Percentiles rank a stretch among this genome's conserved stretches.
Evolutionary conservation across 2,797 vertebrate species (phyloP).

Genomic region (Aselliscus stoliczkanus): DNA sequence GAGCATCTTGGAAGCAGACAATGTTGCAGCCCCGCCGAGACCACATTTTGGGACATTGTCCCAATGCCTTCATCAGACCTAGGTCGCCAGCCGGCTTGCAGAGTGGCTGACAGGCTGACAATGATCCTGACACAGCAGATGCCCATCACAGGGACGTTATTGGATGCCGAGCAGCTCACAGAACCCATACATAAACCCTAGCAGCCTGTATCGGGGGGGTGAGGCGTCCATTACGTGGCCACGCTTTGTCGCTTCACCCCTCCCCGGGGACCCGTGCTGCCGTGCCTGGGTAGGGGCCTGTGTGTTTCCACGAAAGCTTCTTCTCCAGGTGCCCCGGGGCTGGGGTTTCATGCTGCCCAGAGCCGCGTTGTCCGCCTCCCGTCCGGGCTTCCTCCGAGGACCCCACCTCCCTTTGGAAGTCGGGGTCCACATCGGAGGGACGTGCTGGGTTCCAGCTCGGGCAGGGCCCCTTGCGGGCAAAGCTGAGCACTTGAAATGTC

Average conservation of each 20-base stretch:
- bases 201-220: neutral
- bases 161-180: neutral
- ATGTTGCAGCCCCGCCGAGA: neutral
- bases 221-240: neutral
- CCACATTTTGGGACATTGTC: neutral
- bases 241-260: neutral
- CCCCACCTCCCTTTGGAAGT: too few species aligned
- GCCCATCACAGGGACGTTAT: neutral
- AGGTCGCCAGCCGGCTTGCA: neutral
- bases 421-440: too few species aligned
- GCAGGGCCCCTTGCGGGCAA: too few species aligned
- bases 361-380: too few species aligned
- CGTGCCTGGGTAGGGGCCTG: too few species aligned
- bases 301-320: too few species aligned
- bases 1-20: neutral
- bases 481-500: too few species aligned
- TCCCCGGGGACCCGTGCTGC: neutral
- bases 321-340: too few species aligned
- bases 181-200: neutral
- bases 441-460: too few species aligned
- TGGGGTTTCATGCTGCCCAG: too few species aligned
- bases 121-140: fast-evolving
- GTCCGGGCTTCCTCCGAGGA: too few species aligned
- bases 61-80: too few species aligned
- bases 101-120: neutral